Percentiles rank a stretch among this genome's conserved stretches.
Conservation (phyloP, 2,888 invertebrate species). For the Drosophila merina region DNA sequence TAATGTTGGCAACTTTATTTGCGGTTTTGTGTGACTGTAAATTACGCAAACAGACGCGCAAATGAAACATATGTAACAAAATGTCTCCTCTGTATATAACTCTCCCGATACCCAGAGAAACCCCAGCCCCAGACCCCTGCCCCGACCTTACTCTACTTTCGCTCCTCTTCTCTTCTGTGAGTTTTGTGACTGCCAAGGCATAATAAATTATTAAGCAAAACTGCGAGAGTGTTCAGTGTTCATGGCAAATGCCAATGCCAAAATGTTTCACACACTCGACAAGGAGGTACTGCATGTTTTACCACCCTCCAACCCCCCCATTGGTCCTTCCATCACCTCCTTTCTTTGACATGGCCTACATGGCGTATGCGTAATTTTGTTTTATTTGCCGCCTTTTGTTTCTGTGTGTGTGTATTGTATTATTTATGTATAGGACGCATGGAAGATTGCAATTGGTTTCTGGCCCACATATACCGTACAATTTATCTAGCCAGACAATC, state of each 20-base stretch:
- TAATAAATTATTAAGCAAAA: slow-evolving; percentile 75
- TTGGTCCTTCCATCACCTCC: not conserved
- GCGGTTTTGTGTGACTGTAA: slow-evolving; percentile 76
- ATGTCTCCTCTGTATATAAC: slow-evolving; percentile 44
- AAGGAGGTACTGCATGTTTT: slow-evolving; percentile 10
- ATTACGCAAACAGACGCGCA: slow-evolving; percentile 75
- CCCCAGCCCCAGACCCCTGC: too few relatives aligned
- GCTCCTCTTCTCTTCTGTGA: slow-evolving; percentile 10
- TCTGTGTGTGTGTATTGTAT: slow-evolving; percentile 47
- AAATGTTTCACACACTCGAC: slow-evolving; percentile 50
- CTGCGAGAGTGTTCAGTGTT: slow-evolving; percentile 60
- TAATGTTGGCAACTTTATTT: slow-evolving; percentile 75
- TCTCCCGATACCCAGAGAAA: slow-evolving; percentile 7
- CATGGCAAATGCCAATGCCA: slow-evolving; percentile 68
- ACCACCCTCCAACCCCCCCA: not conserved
- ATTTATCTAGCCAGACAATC: slow-evolving; percentile 55
- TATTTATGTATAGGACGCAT: slow-evolving; percentile 75
- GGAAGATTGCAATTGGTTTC: slow-evolving; percentile 77
- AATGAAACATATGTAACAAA: slow-evolving; percentile 75
- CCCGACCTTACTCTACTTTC: not conserved
- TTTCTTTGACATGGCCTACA: slow-evolving; percentile 49
- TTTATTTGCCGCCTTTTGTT: slow-evolving; percentile 59
- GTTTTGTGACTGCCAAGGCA: slow-evolving; percentile 67
- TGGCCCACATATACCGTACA: slow-evolving; percentile 53
- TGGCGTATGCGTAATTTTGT: slow-evolving; percentile 76